Evolutionary conservation across 2,113 vertebrate genomes (phyloP), one percentile per base, ranked within the genome.

Genomic region (Lophochroa leadbeateri): DNA sequence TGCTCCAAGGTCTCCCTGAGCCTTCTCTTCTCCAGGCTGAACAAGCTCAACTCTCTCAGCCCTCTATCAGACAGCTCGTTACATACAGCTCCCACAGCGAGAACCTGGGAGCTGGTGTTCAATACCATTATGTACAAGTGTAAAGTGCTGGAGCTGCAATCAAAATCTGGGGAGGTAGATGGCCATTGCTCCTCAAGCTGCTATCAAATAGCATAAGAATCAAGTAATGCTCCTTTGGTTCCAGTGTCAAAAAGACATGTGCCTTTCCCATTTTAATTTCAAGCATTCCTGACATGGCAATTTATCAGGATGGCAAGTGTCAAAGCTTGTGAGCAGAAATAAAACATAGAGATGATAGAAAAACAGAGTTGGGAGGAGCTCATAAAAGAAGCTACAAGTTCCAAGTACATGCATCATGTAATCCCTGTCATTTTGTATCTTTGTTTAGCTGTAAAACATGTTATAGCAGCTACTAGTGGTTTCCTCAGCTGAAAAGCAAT

Each of bases 391-490:
- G 24, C 27, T 65, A 65, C 77, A 84, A 88, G 28, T 63, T 72
- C 13, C 20, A 28, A 85, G 46, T 60, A 91, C 46, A 86, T 52
- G 43, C 78, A 92, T 92, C 92, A 61, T 74, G 46, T 84, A 95
- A 96, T 88, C 87, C 79, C 76, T 96, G 92, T 90, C 95, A 90
- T 79, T 92, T 61, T 58, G 33, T 71, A 79, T 88, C 82, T 96
- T 96, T 90, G 64, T 88, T 96, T 96, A 95, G 61, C 82, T 86
- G 82, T 84, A 69, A 93, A 95, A 91, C 79, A 75, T 93, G 88
- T 52, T 96, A 86, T 1, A 86, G 72, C 82, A 97, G 86, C 88
- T 84, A 91, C 46, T 71, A 37, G 55, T 86, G 64, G 79, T 81
- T 94, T 96, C 83, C 82, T 94, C 72, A 60, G 69, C 96, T 64